Evolutionary conservation across 2,888 invertebrate species (phyloP), one percentile per base, ranked within the genome.

Genomic region (Eristalis intricaria): DNA sequence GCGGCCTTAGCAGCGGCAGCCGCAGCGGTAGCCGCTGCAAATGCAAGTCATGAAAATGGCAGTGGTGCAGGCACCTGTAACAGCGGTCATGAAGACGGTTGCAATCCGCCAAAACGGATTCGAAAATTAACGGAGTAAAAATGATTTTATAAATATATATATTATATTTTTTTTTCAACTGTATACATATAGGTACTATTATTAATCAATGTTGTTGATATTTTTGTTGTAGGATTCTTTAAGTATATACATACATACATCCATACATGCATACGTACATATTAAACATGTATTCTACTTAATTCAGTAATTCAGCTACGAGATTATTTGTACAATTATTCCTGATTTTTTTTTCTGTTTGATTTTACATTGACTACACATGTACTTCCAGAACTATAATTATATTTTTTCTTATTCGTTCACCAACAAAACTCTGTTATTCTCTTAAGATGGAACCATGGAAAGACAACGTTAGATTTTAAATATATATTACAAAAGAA

Each of bases 81-180:
- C 82, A 75, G 89, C 88, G 85, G 84, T 61, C 89, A 80, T 63
- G 91, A 91, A 74, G 92, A 92, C 88, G 90, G 90, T 69, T 91
- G 91, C 90, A 89, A 91, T 91, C 92, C 93, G 68, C 89, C 92
- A 38, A 93, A 93, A 89, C 89, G 92, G 50, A 73, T 90, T 64
- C 91, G 93, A 63, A 91, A 92, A 84, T 84, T 90, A 69, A 90
- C 90, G 76, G 92, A 92, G 91, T 92, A 91, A 91, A 89, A 66
- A 70, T 60, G 23, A 73, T 76, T 76, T 82, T 82, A 76, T 76
- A 81, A 38, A 22, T 60, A 23, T 60, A 58, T 23, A 19, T 19
- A 19, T 23, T 22, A 22, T 56, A 19, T 56, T 56, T 58, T 60
- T 60, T 73, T 80, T 87, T 84, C 29, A 80, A 65, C 56, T 84